Conservation (phyloP, 2,888 invertebrate species). For the Miltochrista miniata region DNA sequence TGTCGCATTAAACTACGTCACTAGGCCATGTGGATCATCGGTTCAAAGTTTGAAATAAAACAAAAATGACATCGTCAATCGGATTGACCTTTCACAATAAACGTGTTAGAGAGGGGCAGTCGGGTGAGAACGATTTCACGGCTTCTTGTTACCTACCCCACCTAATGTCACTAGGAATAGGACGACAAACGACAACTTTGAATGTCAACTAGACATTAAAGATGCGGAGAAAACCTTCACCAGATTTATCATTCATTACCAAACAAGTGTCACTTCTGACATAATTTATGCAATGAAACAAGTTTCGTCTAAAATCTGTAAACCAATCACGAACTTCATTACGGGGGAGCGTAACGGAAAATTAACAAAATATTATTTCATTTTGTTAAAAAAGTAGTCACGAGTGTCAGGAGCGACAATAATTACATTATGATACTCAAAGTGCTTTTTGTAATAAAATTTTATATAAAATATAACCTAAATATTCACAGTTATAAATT, state of each 20-base stretch:
- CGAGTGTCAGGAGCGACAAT: neutral
- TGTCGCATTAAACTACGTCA: too few species aligned
- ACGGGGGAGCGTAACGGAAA: slow-evolving; percentile 1
- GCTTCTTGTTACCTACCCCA: too few species aligned
- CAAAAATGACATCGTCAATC: too few species aligned
- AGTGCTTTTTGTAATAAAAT: neutral
- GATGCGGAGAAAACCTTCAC: too few species aligned
- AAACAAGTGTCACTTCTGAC: neutral
- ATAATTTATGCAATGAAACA: neutral
- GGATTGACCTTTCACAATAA: too few species aligned
- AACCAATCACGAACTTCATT: slow-evolving; percentile 6
- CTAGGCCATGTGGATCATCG: too few species aligned
- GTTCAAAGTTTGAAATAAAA: too few species aligned
- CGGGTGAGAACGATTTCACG: too few species aligned
- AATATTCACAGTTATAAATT: too few species aligned
- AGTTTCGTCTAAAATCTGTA: neutral
- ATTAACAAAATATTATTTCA: neutral
- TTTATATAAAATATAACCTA: neutral
- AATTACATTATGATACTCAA: neutral
- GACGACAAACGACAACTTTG: neutral
- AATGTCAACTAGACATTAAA: neutral
- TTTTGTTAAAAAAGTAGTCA: neutral
- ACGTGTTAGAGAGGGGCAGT: too few species aligned
- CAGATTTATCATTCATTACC: neutral
- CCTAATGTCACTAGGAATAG: too few species aligned